Base-by-base conservation (phyloP, 1,140 invertebrate species). In the Heliothis virescens region DNA sequence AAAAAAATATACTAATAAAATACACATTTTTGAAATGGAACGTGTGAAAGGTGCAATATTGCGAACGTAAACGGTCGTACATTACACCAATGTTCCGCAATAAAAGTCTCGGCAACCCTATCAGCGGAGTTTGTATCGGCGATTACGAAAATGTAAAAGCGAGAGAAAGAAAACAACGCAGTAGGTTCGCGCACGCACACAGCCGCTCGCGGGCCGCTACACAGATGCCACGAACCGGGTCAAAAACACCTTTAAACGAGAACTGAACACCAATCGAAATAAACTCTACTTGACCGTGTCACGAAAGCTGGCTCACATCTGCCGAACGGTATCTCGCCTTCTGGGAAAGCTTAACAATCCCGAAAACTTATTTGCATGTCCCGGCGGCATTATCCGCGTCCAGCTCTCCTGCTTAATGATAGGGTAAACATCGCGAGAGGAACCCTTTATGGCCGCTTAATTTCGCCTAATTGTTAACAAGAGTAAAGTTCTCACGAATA, bases 131-230 rank as follows among this genome's bases (percentile, higher is more conserved):
- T 89, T 86, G 88, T 90, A 90, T 92, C 90, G 88, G 83, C 87
- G 90, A 93, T 94, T 93, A 92, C 90, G 90, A 92, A 92, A 93
- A 93, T 90, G 91, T 93, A 92, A 92, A 92, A 92, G 90, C 90
- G 86, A 92, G 91, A 91, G 91, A 92, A 90, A 90, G 90, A 92
- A 92, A 94, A 94, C 91, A 92, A 91, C 88, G 87, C 85, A 85
- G 74, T 85, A 84, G 83, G 79, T 84, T 80, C 83, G 65, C 87
- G 82, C 85, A 85, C 86, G 88, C 89, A 86, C 89, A 90, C 85
- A 85, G 81, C 71, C 63, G 72, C 80, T 67, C 73, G 59, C 73
- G 50, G 74, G 41, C 57, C 82, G 79, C 82, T 81, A 86, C 83
- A 85, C 87, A 88, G 79, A 80, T 83, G 83, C 86, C 82, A 50